These are phyloP conservation scores for Syngnathoides biaculeatus DNA, from an alignment of 2,113 vertebrate genomes.

Conservation along the genomic window DNA sequence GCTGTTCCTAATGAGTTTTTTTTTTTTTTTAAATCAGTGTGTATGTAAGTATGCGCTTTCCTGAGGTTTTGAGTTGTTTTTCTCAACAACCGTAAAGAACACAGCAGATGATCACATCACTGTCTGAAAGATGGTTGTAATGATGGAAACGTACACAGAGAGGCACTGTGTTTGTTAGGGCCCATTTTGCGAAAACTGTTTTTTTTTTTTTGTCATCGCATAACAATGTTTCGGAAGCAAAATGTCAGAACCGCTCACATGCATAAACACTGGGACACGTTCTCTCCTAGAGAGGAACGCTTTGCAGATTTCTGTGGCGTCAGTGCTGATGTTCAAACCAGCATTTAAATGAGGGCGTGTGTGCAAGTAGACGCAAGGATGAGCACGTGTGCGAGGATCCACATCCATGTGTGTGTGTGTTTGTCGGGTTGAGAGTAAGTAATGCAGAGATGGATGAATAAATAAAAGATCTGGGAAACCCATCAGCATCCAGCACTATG, in stretches of 20 bases:
- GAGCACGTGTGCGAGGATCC: slow-evolving; percentile 14
- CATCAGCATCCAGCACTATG: slow-evolving; percentile 55
- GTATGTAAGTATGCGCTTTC: slow-evolving; percentile 4
- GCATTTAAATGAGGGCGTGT: slow-evolving; percentile 2
- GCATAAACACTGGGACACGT: not conserved
- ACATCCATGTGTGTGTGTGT: slow-evolving; percentile 13
- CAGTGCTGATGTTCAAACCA: slow-evolving; percentile 11
- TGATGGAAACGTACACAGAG: slow-evolving; percentile 17
- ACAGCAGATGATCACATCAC: slow-evolving; percentile 49
- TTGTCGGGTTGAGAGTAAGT: slow-evolving; percentile 45
- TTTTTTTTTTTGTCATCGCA: slow-evolving; percentile 22
- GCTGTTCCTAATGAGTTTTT: slow-evolving; percentile 53
- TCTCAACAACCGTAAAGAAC: slow-evolving; percentile 52
- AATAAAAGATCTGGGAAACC: slow-evolving; percentile 64
- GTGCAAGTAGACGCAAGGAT: slow-evolving; percentile 6
- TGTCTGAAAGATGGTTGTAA: slow-evolving; percentile 39
- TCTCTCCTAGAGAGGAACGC: not conserved
- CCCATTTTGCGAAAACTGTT: slow-evolving; percentile 18
- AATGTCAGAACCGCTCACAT: not conserved
- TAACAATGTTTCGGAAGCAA: slow-evolving; percentile 16
- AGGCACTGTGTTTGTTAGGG: slow-evolving; percentile 5
- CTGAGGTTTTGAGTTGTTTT: slow-evolving; percentile 31
- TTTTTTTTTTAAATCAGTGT: slow-evolving; percentile 5
- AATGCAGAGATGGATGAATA: slow-evolving; percentile 61
- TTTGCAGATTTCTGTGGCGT: not conserved